Evolutionary conservation across 2,888 invertebrate species (phyloP), one percentile per base, ranked within the genome.

Genomic region (Acrobasis repandana): DNA sequence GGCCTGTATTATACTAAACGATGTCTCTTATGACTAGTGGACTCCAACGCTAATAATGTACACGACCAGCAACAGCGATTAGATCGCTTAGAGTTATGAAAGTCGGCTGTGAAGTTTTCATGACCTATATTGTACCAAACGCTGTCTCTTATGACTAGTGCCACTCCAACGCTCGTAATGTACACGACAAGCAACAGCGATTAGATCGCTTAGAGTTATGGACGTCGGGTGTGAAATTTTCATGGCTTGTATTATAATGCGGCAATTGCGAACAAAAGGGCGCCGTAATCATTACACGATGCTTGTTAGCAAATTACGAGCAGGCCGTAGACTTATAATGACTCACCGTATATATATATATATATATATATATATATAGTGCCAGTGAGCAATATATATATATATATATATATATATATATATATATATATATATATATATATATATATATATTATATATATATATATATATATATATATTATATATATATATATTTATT

Each of bases 71-170:
- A 20, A 20, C 20, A 20, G 20, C 20, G 4, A 20, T 20, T 20
- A 20, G 70, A 71, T 67, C 68, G 64, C 68, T 67, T 58, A 67
- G 64, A 67, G 61, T 66, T 66, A 69, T 61, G 63, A 63, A 58
- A 64, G 59, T 49, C 62, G 48, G 63, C n/a, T 48, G 60, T 16
- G 56, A 50, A 65, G 59, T 65, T 66, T 65, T 65, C 50, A 61
- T 63, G 58, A 59, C 59, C 56, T 60, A 57, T 60, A 54, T 54
- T 54, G 54, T 54, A 38, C 38, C 43, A 38, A 11, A n/a, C 57
- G 61, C 57, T 64, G 11, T n/a, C 38, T 6, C 56, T 52, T 18
- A 28, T 62, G 11, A 5, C n/a, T 61, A 60, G 34, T 18, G 14
- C 57, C 65, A 49, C 36, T 16, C 10, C 16, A 52, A 33, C 47